A percentile compares a stretch with the other conserved stretches of the same genome.
These are phyloP conservation scores for Hyalella azteca DNA, from an alignment of 2,888 invertebrate genomes.

Conservation along the genomic window DNA sequence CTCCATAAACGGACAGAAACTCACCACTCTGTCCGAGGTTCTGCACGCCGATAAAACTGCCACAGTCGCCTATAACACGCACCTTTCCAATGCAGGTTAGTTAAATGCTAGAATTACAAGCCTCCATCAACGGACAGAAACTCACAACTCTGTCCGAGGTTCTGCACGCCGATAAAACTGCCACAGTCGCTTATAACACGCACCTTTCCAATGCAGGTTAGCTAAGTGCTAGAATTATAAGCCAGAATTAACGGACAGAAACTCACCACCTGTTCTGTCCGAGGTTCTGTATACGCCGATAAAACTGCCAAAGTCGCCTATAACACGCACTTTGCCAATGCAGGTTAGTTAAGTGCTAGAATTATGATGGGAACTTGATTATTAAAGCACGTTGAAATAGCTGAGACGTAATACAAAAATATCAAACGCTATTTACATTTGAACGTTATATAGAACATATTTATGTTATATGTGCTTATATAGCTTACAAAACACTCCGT, in stretches of 20 bases:
- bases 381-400: no score
- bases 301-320: background rate
- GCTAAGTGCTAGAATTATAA: no score
- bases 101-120: no score
- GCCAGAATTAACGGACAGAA: background rate
- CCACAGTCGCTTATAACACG: conserved; percentile 20
- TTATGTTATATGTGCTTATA: no score
- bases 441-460: no score
- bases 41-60: conserved; percentile 13
- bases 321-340: background rate
- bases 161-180: conserved; percentile 13
- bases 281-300: background rate
- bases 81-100: background rate
- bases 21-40: background rate
- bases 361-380: no score
- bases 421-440: no score
- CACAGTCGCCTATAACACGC: conserved; percentile 21
- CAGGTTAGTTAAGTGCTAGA: background rate
- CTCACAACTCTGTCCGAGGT: background rate
- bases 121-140: conserved; percentile 14
- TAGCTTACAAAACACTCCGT: no score
- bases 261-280: background rate
- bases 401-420: no score
- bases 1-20: conserved; percentile 8
- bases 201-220: background rate